Conservation (phyloP, 1,140 invertebrate genomes). For the Ectropis grisescens region DNA sequence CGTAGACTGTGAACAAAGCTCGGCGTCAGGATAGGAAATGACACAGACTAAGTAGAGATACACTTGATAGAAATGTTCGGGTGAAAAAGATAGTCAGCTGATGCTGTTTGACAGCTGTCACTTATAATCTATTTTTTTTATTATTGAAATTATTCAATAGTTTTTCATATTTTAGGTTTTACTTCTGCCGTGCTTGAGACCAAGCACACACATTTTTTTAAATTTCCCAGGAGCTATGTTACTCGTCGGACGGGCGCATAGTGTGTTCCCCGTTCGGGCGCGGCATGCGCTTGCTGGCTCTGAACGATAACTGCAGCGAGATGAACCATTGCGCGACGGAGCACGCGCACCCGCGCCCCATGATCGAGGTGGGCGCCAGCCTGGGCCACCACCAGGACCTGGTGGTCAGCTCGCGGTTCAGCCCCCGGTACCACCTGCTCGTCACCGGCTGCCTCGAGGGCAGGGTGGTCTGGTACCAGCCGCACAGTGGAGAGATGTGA, state of each 20-base stretch:
- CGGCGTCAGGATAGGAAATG: too few species aligned
- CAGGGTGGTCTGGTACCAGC: slow-evolving; percentile 91
- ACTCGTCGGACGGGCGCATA: slow-evolving; percentile 88
- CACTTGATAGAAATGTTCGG: too few species aligned
- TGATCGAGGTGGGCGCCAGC: slow-evolving; percentile 76
- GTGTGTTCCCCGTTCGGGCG: slow-evolving; percentile 91
- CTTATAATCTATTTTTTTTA: too few species aligned
- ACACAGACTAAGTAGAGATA: too few species aligned
- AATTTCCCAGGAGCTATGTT: slow-evolving; percentile 86
- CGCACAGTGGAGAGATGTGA: slow-evolving; percentile 60
- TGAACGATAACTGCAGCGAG: slow-evolving; percentile 84
- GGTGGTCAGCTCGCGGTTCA: slow-evolving; percentile 94
- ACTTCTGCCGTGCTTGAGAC: too few species aligned
- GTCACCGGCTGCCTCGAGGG: slow-evolving; percentile 92
- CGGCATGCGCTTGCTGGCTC: slow-evolving; percentile 86
- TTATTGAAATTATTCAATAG: too few species aligned
- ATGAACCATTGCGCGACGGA: slow-evolving; percentile 78
- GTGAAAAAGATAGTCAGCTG: too few species aligned
- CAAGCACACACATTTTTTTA: too few species aligned
- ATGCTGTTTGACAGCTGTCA: too few species aligned
- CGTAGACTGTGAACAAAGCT: too few species aligned
- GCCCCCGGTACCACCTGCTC: slow-evolving; percentile 85
- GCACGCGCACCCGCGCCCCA: slow-evolving; percentile 33
- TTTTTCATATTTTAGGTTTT: too few species aligned
- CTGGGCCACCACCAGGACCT: slow-evolving; percentile 82